A percentile compares a stretch with the other conserved stretches of the same genome.
These are phyloP conservation scores for Neoascia interrupta DNA, from an alignment of 2,888 invertebrate genomes.

Conservation along the genomic window DNA sequence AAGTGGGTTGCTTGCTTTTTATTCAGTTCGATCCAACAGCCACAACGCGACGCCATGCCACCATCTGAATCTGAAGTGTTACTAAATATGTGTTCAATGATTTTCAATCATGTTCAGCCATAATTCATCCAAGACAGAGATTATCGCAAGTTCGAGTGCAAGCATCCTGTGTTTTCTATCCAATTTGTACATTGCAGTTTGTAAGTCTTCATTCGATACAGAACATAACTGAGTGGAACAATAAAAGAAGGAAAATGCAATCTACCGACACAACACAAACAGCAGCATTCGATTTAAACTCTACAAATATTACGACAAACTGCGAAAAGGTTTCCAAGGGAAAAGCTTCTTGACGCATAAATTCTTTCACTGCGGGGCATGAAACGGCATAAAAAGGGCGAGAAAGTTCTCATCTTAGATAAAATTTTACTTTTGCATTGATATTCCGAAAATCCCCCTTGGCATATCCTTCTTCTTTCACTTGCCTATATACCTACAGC, in stretches of 20 bases:
- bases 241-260: slow-evolving; percentile 68
- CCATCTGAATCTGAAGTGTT: slow-evolving; percentile 64
- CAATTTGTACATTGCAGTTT: slow-evolving; percentile 61
- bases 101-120: slow-evolving; percentile 57
- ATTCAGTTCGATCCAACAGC: too few species aligned
- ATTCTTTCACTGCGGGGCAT: slow-evolving; percentile 35
- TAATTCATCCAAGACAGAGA: slow-evolving; percentile 54
- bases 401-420: slow-evolving; percentile 60
- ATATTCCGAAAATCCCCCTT: slow-evolving; percentile 55
- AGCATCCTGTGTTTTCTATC: slow-evolving; percentile 28
- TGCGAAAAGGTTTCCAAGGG: too few species aligned
- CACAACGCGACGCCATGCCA: slow-evolving; percentile 14
- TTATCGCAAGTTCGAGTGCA: slow-evolving; percentile 52
- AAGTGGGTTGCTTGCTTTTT: slow-evolving; percentile 49
- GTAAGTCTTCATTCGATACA: too few species aligned
- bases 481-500: slow-evolving; percentile 13
- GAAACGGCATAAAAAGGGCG: slow-evolving; percentile 18
- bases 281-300: slow-evolving; percentile 18
- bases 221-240: slow-evolving; percentile 54
- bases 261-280: slow-evolving; percentile 37
- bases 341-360: too few species aligned
- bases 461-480: slow-evolving; percentile 55
- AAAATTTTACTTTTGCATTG: slow-evolving; percentile 61
- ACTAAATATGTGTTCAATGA: slow-evolving; percentile 64
- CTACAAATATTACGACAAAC: too few species aligned